phyloP scores from a whole-genome alignment of 2,113 vertebrate species.

The Pheucticus melanocephalus region DNA sequence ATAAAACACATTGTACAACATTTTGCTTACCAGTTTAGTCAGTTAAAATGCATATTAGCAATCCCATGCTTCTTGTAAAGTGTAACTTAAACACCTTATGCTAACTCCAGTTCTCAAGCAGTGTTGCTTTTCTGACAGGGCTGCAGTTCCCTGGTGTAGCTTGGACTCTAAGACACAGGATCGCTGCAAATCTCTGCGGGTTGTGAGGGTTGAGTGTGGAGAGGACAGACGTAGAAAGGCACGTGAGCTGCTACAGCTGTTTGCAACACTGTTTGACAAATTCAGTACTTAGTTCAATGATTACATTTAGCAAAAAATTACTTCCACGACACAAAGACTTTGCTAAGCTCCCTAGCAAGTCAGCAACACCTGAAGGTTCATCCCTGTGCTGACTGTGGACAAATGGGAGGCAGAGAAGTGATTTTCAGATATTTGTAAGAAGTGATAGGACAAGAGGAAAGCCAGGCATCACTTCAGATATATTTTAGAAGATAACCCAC shows the following conservation, averaged over 20 bases:
- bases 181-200: neutral
- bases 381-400: neutral
- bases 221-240: neutral
- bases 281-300: neutral
- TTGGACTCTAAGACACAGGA: neutral
- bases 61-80: neutral
- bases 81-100: neutral
- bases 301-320: neutral
- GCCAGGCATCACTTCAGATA: neutral
- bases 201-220: rapidly evolving
- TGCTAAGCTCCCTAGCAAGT: neutral
- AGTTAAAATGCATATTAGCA: neutral
- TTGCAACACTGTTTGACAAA: neutral
- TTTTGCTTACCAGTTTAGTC: neutral
- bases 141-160: neutral
- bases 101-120: neutral
- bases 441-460: neutral
- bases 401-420: neutral
- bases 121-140: neutral
- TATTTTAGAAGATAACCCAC: neutral
- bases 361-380: neutral
- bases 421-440: neutral
- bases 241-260: neutral
- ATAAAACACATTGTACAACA: neutral
- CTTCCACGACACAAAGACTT: neutral